Percentiles rank a stretch among this genome's conserved stretches.
Evolutionary conservation across 2,797 vertebrate genomes (phyloP).

Genomic region (Enteromius mattozi): DNA sequence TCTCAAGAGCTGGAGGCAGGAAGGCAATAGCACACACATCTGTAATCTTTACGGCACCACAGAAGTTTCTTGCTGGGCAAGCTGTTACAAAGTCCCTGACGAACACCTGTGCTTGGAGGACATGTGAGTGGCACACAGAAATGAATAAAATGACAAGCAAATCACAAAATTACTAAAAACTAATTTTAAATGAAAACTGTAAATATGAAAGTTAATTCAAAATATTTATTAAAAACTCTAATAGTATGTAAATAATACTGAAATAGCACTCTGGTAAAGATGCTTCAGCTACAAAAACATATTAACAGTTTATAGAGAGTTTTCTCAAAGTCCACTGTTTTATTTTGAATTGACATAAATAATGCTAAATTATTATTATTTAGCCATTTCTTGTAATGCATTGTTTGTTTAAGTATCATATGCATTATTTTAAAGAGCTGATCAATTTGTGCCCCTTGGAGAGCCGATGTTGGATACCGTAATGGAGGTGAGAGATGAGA

Average conservation of each 20-base stretch:
- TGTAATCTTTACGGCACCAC: constrained; percentile 96
- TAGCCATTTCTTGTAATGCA: background rate
- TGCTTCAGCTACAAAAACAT: background rate
- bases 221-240: background rate
- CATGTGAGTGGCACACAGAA: constrained; percentile 63
- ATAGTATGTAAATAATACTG: background rate
- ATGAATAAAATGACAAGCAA: background rate
- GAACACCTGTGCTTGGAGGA: constrained; percentile 57
- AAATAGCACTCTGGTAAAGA: background rate
- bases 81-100: constrained; percentile 84
- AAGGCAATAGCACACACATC: constrained; percentile 86
- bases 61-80: constrained; percentile 97
- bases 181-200: no score
- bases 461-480: constrained; percentile 84
- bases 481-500: constrained; percentile 87
- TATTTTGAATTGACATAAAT: background rate
- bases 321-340: background rate
- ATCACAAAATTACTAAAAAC: no score
- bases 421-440: constrained; percentile 68
- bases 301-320: background rate
- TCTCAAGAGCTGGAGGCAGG: constrained; percentile 85
- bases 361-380: background rate
- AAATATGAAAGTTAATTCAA: background rate
- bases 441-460: constrained; percentile 82
- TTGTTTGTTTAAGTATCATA: background rate